phyloP scores from a whole-genome alignment of 2,797 vertebrate genomes.

The Trachops cirrhosus region DNA sequence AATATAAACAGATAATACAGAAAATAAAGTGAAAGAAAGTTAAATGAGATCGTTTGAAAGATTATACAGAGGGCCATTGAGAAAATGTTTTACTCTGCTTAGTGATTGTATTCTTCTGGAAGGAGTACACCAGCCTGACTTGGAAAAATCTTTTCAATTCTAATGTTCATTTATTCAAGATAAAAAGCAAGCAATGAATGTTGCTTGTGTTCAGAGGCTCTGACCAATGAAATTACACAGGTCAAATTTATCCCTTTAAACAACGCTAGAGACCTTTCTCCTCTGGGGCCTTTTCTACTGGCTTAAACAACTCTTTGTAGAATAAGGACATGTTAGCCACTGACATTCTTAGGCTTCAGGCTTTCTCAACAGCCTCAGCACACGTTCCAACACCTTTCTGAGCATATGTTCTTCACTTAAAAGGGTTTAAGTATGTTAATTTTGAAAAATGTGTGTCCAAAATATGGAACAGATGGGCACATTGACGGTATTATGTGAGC shows the following conservation, averaged over 20 bases:
- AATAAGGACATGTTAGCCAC: neutral
- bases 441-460: conserved; percentile 53
- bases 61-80: neutral
- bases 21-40: neutral
- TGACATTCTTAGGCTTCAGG: neutral
- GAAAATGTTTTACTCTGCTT: conserved; percentile 17
- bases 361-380: neutral
- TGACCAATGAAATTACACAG: neutral
- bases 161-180: neutral
- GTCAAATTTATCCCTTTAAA: neutral
- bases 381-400: neutral
- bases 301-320: neutral
- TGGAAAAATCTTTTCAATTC: neutral
- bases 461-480: conserved; percentile 39
- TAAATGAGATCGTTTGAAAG: neutral
- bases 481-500: neutral
- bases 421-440: conserved; percentile 20
- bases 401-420: conserved; percentile 29
- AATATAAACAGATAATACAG: neutral
- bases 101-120: neutral
- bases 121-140: neutral
- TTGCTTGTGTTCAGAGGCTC: neutral
- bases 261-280: neutral
- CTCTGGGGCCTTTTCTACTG: neutral
- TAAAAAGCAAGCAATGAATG: neutral